These are phyloP conservation scores for Datnioides undecimradiatus DNA, from an alignment of 2,113 vertebrate genomes.

Conservation along the genomic window DNA sequence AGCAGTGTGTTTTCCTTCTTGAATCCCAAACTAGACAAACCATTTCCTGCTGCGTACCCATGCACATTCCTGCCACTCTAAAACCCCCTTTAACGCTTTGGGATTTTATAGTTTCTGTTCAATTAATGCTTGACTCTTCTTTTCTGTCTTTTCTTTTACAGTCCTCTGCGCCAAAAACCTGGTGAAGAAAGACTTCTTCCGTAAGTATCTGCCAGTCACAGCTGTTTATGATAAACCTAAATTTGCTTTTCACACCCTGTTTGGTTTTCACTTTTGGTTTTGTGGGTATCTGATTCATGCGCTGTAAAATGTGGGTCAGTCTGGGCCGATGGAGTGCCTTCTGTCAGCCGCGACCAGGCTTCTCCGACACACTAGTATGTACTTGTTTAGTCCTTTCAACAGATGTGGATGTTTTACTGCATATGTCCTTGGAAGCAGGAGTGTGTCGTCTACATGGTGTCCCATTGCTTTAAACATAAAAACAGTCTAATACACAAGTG, in stretches of 20 bases:
- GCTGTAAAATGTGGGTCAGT: constrained; percentile 51
- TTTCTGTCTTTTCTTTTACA: constrained; percentile 77
- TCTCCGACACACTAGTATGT: neutral
- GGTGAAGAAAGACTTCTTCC: constrained; percentile 99
- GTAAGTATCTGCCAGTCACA: constrained; percentile 88
- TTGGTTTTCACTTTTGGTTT: constrained; percentile 5
- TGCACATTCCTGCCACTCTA: constrained; percentile 21
- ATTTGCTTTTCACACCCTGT: constrained; percentile 19
- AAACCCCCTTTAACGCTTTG: neutral
- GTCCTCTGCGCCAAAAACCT: constrained; percentile 99
- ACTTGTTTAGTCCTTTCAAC: neutral
- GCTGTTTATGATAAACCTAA: constrained; percentile 10
- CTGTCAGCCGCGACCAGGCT: neutral
- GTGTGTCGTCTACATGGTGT: neutral
- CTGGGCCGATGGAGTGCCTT: constrained; percentile 8
- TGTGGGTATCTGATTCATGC: constrained; percentile 18
- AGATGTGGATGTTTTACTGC: constrained; percentile 19
- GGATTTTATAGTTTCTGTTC: neutral
- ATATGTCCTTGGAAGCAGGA: neutral
- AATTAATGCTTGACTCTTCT: neutral
- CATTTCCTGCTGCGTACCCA: constrained; percentile 8
- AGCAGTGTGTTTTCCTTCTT: constrained; percentile 1
- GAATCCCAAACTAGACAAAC: constrained; percentile 13
- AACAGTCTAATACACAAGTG: neutral
- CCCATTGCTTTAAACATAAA: neutral